These are phyloP conservation scores for Brachypalpus laphriformis DNA, from an alignment of 2,888 invertebrate species.

Conservation along the genomic window DNA sequence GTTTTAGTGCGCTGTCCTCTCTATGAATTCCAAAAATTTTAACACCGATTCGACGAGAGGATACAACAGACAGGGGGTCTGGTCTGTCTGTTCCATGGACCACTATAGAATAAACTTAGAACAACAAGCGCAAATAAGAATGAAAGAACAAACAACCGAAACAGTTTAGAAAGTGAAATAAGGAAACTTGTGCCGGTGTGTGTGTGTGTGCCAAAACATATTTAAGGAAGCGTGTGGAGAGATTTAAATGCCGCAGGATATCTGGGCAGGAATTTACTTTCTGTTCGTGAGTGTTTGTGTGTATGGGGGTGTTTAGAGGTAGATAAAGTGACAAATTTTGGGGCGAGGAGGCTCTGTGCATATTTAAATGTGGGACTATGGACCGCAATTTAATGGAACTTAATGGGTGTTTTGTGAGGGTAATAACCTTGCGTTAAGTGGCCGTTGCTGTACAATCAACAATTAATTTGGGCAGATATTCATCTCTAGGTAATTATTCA, in stretches of 20 bases:
- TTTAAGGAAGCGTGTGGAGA: slow-evolving; percentile 43
- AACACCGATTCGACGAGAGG: slow-evolving; percentile 35
- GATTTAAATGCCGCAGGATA: slow-evolving; percentile 68
- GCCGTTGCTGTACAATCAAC: slow-evolving; percentile 40
- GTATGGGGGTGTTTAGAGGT: neutral
- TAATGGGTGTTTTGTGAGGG: slow-evolving; percentile 58
- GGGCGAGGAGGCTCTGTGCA: slow-evolving; percentile 37
- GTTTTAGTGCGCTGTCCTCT: neutral
- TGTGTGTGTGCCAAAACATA: slow-evolving; percentile 9
- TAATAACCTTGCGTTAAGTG: slow-evolving; percentile 55
- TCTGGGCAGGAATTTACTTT: slow-evolving; percentile 63
- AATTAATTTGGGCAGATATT: slow-evolving; percentile 51
- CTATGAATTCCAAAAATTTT: slow-evolving; percentile 43
- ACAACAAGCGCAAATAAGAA: slow-evolving; percentile 38
- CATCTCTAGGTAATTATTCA: slow-evolving; percentile 27
- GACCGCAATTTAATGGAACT: slow-evolving; percentile 58
- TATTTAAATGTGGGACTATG: slow-evolving; percentile 52
- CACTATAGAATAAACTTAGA: slow-evolving; percentile 12
- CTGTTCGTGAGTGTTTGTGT: slow-evolving; percentile 10
- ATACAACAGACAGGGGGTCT: neutral
- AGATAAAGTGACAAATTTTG: slow-evolving; percentile 49
- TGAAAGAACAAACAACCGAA: slow-evolving; percentile 40
- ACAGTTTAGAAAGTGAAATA: slow-evolving; percentile 63
- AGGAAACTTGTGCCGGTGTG: neutral
- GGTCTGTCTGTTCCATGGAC: too few species aligned